phyloP scores from a whole-genome alignment of 2,797 vertebrate genomes.

The Aldrovandia affinis region DNA sequence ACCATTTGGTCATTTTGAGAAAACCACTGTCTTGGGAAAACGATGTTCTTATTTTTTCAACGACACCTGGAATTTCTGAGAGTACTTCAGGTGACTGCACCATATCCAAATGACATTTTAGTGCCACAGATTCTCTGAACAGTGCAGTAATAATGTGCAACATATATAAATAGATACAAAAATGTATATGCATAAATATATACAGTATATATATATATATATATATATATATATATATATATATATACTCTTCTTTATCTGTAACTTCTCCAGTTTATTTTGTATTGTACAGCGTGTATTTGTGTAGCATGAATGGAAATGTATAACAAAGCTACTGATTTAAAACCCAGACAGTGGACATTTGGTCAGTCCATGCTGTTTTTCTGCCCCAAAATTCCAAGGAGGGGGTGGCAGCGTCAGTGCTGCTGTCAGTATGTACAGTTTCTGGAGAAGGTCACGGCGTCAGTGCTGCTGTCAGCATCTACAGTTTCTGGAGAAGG shows the following conservation, averaged over 20 bases:
- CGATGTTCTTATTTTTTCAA: not conserved
- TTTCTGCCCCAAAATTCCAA: not conserved
- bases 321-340: not conserved
- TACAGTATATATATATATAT: not conserved
- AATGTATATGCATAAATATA: not conserved
- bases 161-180: not conserved
- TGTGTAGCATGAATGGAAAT: not conserved
- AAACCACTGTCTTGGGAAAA: not conserved
- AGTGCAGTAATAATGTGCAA: not conserved
- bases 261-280: not conserved
- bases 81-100: not conserved
- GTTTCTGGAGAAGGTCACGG: not conserved
- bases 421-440: not conserved
- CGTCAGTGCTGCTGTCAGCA: not conserved
- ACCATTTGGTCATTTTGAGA: not conserved
- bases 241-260: not conserved
- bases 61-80: not conserved
- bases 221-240: not conserved
- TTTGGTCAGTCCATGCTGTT: not conserved
- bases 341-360: not conserved
- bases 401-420: not conserved
- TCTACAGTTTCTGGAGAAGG: not conserved
- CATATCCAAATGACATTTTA: not conserved
- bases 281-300: not conserved
- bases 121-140: not conserved